Percentiles rank a stretch among this genome's conserved stretches.
These are phyloP conservation scores for Stichopus horrens DNA, from an alignment of 53 echinoderm and acorn worm species.

Conservation along the genomic window DNA sequence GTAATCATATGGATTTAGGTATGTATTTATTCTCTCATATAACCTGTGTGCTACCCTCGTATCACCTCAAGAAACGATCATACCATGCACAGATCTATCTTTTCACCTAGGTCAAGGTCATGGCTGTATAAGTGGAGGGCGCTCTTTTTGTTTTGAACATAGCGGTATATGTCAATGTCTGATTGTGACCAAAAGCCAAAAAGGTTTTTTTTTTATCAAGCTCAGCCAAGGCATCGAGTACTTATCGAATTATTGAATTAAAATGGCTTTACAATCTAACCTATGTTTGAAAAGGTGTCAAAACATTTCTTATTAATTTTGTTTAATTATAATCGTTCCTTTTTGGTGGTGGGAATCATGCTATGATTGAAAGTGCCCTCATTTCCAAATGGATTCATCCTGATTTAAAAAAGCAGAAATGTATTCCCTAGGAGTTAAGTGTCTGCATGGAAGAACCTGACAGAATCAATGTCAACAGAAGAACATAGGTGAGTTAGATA, in stretches of 20 bases:
- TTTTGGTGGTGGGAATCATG: too few species aligned
- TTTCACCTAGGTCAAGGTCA: background rate
- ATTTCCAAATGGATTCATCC: too few species aligned
- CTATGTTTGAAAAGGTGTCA: too few species aligned
- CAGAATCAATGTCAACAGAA: too few species aligned
- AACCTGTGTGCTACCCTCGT: background rate
- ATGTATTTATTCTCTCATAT: background rate
- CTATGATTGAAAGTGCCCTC: too few species aligned
- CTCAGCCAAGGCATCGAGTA: background rate
- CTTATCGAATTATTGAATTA: background rate
- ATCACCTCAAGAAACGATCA: background rate
- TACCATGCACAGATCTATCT: background rate
- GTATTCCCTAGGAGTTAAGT: too few species aligned
- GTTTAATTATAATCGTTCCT: too few species aligned
- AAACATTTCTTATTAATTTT: too few species aligned
- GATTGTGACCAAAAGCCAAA: background rate
- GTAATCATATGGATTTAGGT: background rate
- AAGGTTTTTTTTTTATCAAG: background rate
- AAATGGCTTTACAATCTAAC: too few species aligned
- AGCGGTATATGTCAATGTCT: background rate
- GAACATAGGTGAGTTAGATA: too few species aligned
- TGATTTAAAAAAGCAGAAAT: too few species aligned
- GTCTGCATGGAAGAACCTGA: too few species aligned
- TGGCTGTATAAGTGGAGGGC: background rate
- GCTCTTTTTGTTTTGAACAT: background rate